phyloP scores from a whole-genome alignment of 2,113 vertebrate genomes.

The Phalacrocorax carbo region DNA sequence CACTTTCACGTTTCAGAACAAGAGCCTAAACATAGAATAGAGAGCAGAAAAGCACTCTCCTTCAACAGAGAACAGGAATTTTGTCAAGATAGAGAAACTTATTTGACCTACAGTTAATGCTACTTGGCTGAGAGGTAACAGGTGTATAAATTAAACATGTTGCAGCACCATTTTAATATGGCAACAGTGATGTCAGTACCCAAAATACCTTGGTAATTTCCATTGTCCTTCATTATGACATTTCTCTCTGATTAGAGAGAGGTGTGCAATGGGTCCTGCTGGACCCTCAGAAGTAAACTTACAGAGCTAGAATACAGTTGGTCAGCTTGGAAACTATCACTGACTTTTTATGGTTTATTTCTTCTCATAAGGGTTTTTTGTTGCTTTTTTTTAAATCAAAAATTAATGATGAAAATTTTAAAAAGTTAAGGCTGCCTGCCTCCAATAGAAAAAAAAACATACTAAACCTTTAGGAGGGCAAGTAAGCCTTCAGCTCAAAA shows the following conservation, averaged over 20 bases:
- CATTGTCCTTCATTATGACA: not conserved
- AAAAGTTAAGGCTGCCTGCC: not conserved
- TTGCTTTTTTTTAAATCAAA: not conserved
- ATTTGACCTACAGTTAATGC: not conserved
- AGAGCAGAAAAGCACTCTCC: not conserved
- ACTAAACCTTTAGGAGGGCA: not conserved
- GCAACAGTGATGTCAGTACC: not conserved
- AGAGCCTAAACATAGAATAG: not conserved
- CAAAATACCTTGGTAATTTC: not conserved
- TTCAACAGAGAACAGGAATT: not conserved
- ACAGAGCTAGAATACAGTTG: not conserved
- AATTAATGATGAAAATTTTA: not conserved
- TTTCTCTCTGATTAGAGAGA: not conserved
- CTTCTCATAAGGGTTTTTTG: not conserved
- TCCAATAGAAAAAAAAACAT: rapidly evolving
- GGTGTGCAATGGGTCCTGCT: not conserved
- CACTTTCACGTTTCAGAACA: not conserved
- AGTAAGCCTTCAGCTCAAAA: not conserved
- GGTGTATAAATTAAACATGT: not conserved
- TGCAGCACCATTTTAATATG: not conserved
- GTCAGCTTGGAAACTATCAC: not conserved
- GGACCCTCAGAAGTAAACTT: not conserved
- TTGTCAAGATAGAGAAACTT: not conserved
- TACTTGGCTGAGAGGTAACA: not conserved
- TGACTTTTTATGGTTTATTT: not conserved